Evolutionary conservation across 1,140 invertebrate genomes (phyloP).

Genomic region (Anthonomus grandis): DNA sequence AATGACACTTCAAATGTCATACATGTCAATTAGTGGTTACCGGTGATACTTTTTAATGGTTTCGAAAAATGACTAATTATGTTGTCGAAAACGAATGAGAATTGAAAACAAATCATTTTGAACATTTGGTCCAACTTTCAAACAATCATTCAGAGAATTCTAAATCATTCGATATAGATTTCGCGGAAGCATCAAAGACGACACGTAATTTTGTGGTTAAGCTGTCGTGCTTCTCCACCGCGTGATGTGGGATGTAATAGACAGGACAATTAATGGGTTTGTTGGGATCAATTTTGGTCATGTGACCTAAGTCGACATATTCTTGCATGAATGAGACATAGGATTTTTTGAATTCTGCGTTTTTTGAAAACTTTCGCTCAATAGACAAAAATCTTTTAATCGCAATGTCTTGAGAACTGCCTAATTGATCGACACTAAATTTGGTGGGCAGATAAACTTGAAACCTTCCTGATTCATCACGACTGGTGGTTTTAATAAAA

Average conservation of each 20-base stretch:
- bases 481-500: slow-evolving; percentile 10
- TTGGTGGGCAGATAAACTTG: slow-evolving; percentile 20
- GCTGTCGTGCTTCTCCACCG: slow-evolving; percentile 25
- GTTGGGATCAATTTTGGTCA: slow-evolving; percentile 28
- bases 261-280: too few species aligned
- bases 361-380: slow-evolving; percentile 20
- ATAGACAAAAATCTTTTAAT: slow-evolving; percentile 23
- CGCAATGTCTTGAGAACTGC: slow-evolving; percentile 26
- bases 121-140: slow-evolving; percentile 35
- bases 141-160: slow-evolving; percentile 33
- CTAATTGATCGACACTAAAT: slow-evolving; percentile 10
- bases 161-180: slow-evolving; percentile 26
- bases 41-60: too few species aligned
- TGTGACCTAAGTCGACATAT: slow-evolving; percentile 45
- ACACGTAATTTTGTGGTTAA: slow-evolving; percentile 39
- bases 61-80: too few species aligned
- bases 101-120: slow-evolving; percentile 38
- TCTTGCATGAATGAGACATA: slow-evolving; percentile 46
- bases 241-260: too few species aligned
- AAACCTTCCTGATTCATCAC: slow-evolving; percentile 21
- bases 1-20: too few species aligned
- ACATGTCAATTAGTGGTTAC: too few species aligned
- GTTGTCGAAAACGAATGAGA: slow-evolving; percentile 40
- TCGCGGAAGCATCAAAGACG: slow-evolving; percentile 24
- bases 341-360: slow-evolving; percentile 29